Conservation (phyloP, 2,888 invertebrate species). For the Gymnocheta viridis region DNA sequence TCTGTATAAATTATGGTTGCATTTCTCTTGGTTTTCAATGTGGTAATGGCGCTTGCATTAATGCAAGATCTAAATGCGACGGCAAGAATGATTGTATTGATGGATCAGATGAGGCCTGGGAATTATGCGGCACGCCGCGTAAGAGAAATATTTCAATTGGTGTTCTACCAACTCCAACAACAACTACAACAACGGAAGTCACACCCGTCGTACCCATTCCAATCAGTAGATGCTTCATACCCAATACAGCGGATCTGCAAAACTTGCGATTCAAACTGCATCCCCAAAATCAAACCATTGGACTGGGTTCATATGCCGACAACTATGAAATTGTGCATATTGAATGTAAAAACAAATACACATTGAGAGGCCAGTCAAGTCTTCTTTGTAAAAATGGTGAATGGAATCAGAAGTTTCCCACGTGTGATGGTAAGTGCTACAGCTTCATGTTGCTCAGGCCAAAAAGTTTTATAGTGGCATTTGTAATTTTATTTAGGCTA, state of each 20-base stretch:
- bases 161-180: neutral
- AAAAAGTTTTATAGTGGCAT: neutral
- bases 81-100: constrained; percentile 77
- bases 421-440: constrained; percentile 20
- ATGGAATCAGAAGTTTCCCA: constrained; percentile 69
- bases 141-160: neutral
- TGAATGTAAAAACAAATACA: constrained; percentile 18
- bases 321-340: constrained; percentile 33
- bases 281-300: constrained; percentile 40
- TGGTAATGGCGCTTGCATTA: constrained; percentile 73
- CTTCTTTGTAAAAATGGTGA: constrained; percentile 64
- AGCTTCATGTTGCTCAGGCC: neutral
- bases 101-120: constrained; percentile 74
- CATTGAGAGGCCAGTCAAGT: neutral
- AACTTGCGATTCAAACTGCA: constrained; percentile 29
- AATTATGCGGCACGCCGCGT: constrained; percentile 35
- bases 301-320: neutral
- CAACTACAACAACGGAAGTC: neutral
- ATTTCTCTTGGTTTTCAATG: constrained; percentile 81
- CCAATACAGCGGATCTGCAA: neutral
- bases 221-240: constrained; percentile 15
- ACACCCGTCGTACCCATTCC: neutral
- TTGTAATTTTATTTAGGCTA: constrained; percentile 30
- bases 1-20: constrained; percentile 78
- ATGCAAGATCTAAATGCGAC: constrained; percentile 76